Base-by-base conservation (phyloP, 1,140 invertebrate species). In the Polypedilum pembai region DNA sequence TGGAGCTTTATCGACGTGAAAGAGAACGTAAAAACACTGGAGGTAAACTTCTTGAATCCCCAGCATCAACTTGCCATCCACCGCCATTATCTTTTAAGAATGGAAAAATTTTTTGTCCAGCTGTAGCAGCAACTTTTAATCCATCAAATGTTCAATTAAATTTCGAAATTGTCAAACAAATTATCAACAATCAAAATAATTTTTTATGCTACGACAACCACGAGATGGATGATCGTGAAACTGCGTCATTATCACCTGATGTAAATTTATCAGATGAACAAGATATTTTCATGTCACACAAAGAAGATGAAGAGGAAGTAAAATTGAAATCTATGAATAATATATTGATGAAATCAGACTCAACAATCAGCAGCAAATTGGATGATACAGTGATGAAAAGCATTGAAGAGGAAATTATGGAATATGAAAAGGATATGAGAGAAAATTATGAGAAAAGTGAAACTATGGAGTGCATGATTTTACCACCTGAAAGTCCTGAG, bases 351-450 rank as follows among this genome's bases (percentile, higher is more conserved):
- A 65, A 63, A 10, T 40, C 41, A 4, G n/a, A 12, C 8, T 76
- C 73, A 73, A 73, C 72, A 33, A 20, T 73, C 8, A 40, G 24
- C 7, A 73, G 72, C 74, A 0, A 78, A 78, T 20, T 73, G 75
- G 20, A 75, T 74, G 41, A 73, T 76, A 17, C 20, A 73, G 24
- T 76, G 17, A 41, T 66, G 63, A 65, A 63, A 10, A 8, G 7
- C 1, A 45, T 74, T 74, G 41, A 56, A 7, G 73, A 73, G 4
- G 73, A 41, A 12, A 76, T 77, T 12, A 79, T 81, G 20, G 80
- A 80, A 73, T 80, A 81, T 63, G 80, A 81, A 15, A 77, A 80
- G 76, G 80, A 81, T 76, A 79, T 81, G 75, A 80, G 81, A 66
- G 81, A 81, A 7, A 80, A 79, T 18, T 81, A 81, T 73, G 79